Evolutionary conservation across 2,113 vertebrate species (phyloP), one percentile per base, ranked within the genome.

Genomic region (Siphamia tubifer): DNA sequence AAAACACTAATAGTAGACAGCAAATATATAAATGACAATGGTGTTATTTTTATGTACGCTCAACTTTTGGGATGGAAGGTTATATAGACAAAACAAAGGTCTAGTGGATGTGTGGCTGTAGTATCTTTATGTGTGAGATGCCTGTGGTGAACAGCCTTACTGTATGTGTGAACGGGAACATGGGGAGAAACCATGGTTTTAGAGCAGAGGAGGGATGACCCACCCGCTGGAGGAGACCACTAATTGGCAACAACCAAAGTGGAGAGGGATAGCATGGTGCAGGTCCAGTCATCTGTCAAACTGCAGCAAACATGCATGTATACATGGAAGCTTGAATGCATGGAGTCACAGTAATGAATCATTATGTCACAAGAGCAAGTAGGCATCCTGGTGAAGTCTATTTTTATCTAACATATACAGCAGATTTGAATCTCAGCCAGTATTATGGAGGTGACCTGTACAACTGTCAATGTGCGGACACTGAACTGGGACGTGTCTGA

Each of bases 161-260:
- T n/a, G n/a, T n/a, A 44, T 51, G 68, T 68, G 36, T 64, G 63
- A 9, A 27, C 53, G 83, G 34, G 77, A 49, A 47, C 40, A 36
- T 36, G 63, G 75, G 66, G 76, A 70, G 61, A 38, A 78, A 79
- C 60, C 60, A 17, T 36, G 64, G 43, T 56, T 73, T 78, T 48
- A 27, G 34, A 68, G 75, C 53, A 2, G 58, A 53, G 16, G 44
- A 43, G 66, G 63, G 66, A 77, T 79, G 82, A 79, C 70, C 76
- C 31, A 51, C 54, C 82, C 68, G 79, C 36, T 76, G 79, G 79
- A 75, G 76, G 83, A 70, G 54, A 56, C 36, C 32, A 79, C 82
- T 90, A 89, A 89, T 90, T 89, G 87, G 83, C 77, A 79, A 72
- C 68, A 45, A 79, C 28, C 58, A 47, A 36, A 60, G 58, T 70